phyloP scores from a whole-genome alignment of 2,797 vertebrate genomes.

The Discoglossus pictus region DNA sequence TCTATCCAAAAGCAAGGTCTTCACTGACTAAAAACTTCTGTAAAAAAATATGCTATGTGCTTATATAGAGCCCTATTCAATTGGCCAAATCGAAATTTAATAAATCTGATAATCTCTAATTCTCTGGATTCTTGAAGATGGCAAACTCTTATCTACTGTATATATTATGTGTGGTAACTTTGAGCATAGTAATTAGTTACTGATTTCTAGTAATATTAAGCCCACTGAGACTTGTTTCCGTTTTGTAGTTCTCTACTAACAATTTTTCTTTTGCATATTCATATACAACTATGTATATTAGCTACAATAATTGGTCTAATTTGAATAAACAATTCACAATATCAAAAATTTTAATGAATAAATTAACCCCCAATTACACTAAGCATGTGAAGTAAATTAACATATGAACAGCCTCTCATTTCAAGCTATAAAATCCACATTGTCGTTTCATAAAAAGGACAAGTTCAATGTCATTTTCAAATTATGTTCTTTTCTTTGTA shows the following conservation, averaged over 20 bases:
- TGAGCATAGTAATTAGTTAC: conserved; percentile 28
- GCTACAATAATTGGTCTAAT: conserved; percentile 22
- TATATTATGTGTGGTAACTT: not conserved
- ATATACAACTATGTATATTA: conserved; percentile 6
- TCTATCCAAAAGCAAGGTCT: too few species aligned
- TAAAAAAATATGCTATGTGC: too few species aligned
- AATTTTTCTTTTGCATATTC: conserved; percentile 17
- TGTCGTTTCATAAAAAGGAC: too few species aligned
- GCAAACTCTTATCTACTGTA: too few species aligned
- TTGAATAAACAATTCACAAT: conserved; percentile 17
- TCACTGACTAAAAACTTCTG: too few species aligned
- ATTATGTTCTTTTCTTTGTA: too few species aligned
- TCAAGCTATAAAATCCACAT: too few species aligned
- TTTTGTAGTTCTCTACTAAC: conserved; percentile 16
- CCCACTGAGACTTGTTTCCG: conserved; percentile 26
- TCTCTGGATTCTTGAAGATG: too few species aligned
- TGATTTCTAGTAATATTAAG: conserved; percentile 9
- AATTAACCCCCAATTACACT: conserved; percentile 2
- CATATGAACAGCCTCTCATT: not conserved
- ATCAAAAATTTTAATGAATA: not conserved
- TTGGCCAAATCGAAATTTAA: too few species aligned
- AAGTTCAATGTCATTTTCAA: too few species aligned
- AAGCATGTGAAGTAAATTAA: not conserved
- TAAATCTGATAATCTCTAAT: too few species aligned
- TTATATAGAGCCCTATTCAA: too few species aligned